Evolutionary conservation across 2,113 vertebrate species (phyloP), one percentile per base, ranked within the genome.

Genomic region (Mus spicilegus): DNA sequence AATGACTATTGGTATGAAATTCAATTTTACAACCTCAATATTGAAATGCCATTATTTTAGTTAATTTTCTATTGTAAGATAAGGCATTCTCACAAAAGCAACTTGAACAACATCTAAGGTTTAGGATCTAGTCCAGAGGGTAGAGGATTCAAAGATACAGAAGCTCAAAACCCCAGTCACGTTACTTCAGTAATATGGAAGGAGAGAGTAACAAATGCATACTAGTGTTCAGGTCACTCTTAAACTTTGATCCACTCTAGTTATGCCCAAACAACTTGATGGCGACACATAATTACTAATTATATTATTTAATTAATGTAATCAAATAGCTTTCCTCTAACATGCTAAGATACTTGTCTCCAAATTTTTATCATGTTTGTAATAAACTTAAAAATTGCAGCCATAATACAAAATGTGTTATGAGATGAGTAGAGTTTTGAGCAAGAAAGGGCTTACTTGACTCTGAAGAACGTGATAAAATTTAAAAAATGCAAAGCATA

Each of bases 171-270:
- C 26, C 26, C 5, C 12, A 11, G 81, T 13, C 12, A 39, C 56
- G n/a, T 16, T 3, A 7, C 22, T 26, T 28, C 6, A 13, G 4
- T 28, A 82, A 26, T 28, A 28, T 8, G 56, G 80, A 82, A 28
- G 9, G 19, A 58, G 3, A 61, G 13, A 17, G 3, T 30, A 5
- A 10, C 0, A 3, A 28, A 39, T 42, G 58, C 7, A 8, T 9
- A 7, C 3, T 84, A 42, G n/a, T 17, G 10, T 42, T 84, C 20
- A 28, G 81, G 7, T 9, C 22, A 2, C 24, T 9, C 26, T 63
- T 42, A 63, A 14, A 13, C 14, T 39, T 4, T 39, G 3, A 39
- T 54, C 33, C 7, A 77, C 13, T 30, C 26, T 7, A 54, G 30
- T 51, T 78, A 78, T 2, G 13, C 28, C 7, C 16, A 30, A 33